A percentile compares a stretch with the other conserved stretches of the same genome.
Evolutionary conservation across 2,888 invertebrate genomes (phyloP).

Genomic region (Deilephila elpenor): DNA sequence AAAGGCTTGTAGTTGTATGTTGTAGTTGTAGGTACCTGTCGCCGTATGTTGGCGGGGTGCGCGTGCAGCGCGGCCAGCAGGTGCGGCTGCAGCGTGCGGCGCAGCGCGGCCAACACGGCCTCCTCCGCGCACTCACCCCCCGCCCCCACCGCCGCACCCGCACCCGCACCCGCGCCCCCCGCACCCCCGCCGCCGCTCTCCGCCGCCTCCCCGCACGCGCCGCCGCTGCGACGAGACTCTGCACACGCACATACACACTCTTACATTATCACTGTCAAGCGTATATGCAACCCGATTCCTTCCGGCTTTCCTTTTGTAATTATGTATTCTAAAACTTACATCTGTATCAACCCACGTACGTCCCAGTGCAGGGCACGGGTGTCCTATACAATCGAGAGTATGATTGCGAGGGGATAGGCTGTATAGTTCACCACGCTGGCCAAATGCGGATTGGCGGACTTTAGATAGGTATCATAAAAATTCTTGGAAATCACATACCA

Average conservation of each 20-base stretch:
- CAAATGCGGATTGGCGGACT: too few relatives aligned
- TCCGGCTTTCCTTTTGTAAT: not conserved
- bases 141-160: slow-evolving; percentile 35
- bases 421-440: too few relatives aligned
- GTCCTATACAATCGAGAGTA: too few relatives aligned
- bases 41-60: slow-evolving; percentile 60
- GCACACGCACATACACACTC: slow-evolving; percentile 27
- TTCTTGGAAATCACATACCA: too few relatives aligned
- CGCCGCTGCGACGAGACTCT: slow-evolving; percentile 70
- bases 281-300: too few relatives aligned
- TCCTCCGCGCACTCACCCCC: slow-evolving; percentile 75
- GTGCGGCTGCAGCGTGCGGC: slow-evolving; percentile 89
- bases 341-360: too few relatives aligned
- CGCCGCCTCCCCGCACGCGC: slow-evolving; percentile 47
- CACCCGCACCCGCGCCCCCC: slow-evolving; percentile 46
- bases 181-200: slow-evolving; percentile 40
- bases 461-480: too few relatives aligned
- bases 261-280: not conserved
- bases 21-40: slow-evolving; percentile 45
- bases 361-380: too few relatives aligned
- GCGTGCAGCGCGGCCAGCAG: slow-evolving; percentile 78
- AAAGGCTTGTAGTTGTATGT: not conserved
- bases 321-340: too few relatives aligned
- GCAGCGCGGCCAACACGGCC: slow-evolving; percentile 88
- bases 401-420: too few relatives aligned